phyloP scores from a whole-genome alignment of 2,113 vertebrate genomes.

The Oncorhynchus clarkii region DNA sequence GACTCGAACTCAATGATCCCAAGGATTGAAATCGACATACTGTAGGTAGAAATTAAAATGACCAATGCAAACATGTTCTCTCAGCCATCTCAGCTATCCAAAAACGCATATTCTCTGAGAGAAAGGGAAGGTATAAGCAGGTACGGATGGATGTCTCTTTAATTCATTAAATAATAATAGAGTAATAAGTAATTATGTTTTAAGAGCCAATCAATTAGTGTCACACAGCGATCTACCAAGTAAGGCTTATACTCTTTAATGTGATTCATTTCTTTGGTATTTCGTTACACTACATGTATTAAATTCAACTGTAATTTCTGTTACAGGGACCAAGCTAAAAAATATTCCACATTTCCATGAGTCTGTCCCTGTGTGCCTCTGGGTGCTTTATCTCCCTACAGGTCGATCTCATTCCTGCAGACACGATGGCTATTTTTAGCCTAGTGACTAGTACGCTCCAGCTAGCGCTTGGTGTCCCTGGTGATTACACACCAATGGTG shows the following conservation, averaged over 20 bases:
- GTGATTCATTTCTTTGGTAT: not conserved
- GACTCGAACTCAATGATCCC: not conserved
- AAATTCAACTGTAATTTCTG: not conserved
- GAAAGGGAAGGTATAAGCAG: too few relatives aligned
- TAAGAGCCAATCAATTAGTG: not conserved
- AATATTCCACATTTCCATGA: slow-evolving; percentile 5
- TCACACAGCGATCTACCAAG: not conserved
- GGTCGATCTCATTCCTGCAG: slow-evolving; percentile 46
- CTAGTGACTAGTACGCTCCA: slow-evolving; percentile 25
- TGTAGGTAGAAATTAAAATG: not conserved
- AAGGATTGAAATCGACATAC: not conserved
- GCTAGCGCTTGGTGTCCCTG: slow-evolving; percentile 43
- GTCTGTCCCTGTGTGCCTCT: slow-evolving; percentile 31
- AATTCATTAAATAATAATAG: too few relatives aligned
- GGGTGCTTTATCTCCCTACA: slow-evolving; percentile 34
- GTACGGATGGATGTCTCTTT: too few relatives aligned
- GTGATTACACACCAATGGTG: slow-evolving; percentile 39
- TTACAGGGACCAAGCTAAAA: not conserved
- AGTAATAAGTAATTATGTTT: not conserved
- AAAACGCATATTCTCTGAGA: not conserved
- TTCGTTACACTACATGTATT: not conserved
- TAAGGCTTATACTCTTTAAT: not conserved
- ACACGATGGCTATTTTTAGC: slow-evolving; percentile 61
- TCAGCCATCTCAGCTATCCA: not conserved
- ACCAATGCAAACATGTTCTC: not conserved